phyloP scores from a whole-genome alignment of 23 tunicate species.

The Halocynthia aurantium region DNA sequence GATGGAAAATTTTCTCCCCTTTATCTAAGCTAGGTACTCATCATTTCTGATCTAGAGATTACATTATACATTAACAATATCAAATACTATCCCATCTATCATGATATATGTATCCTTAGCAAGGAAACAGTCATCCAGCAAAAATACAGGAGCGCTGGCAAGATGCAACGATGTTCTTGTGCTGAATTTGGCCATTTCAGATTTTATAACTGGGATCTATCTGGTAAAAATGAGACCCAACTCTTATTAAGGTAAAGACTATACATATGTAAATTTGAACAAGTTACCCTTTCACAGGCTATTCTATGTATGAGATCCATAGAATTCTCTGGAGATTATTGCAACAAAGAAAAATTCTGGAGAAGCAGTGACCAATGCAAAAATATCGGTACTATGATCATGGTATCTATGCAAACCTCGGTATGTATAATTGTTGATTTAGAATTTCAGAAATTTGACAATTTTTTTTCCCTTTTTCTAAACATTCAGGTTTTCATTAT shows the following conservation, averaged over 20 bases:
- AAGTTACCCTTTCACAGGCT: neutral
- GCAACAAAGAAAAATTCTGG: conserved; percentile 37
- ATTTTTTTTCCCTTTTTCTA: neutral
- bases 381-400: conserved; percentile 29
- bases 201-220: conserved; percentile 48
- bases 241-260: neutral
- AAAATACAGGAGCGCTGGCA: conserved; percentile 17
- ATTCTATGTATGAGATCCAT: neutral
- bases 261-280: neutral
- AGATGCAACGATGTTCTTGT: conserved; percentile 59
- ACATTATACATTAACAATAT: no score
- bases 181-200: conserved; percentile 47
- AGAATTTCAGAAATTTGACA: neutral
- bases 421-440: conserved; percentile 13
- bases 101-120: no score
- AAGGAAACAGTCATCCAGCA: no score
- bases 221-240: conserved; percentile 16
- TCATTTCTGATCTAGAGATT: no score
- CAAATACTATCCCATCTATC: no score
- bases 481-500: conserved; percentile 23
- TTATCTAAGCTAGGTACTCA: no score
- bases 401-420: conserved; percentile 46
- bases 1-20: no score
- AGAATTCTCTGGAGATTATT: conserved; percentile 29
- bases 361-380: conserved; percentile 41